Base-by-base conservation (phyloP, 2,113 vertebrate genomes). In the Tetrax tetrax region DNA sequence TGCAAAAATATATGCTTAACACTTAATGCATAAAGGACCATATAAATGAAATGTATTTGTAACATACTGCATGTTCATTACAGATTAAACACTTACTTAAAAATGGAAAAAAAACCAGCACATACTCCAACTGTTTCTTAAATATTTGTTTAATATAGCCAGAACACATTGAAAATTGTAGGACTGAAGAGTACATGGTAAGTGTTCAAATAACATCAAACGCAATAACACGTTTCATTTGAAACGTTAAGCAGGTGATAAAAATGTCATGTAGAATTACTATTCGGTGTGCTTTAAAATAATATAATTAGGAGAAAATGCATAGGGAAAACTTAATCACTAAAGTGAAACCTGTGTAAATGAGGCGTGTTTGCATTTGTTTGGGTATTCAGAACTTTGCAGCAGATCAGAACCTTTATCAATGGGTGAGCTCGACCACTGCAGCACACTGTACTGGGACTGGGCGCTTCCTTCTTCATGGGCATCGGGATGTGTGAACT, bases 131-230 rank as follows among this genome's bases (percentile, higher is more conserved):
- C 93, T 79, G 68, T 97, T 97, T 96, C 86, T 97, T 95, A 97
- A 98, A 95, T 96, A 96, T 97, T 98, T 97, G 88, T 96, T 97
- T 98, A 95, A 95, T 98, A 95, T 89, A 97, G 71, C 75, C 84
- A 95, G 83, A 98, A 96, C 90, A 97, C 51, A 86, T 83, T 96
- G 96, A 71, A 96, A 97, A 95, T 79, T 94, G 75, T 97, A 91
- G 93, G 80, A 80, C 14, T 95, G 96, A 97, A 95, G 97, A 97
- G 87, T 92, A 91, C 87, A 94, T 35, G 69, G 80, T 97, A 98
- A 98, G 95, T 97, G 96, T 97, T 98, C 96, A 95, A 97, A 96
- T 97, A 98, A 97, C 95, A 97, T 97, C 94, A 97, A 90, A 96
- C 96, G 96, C n/a, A 97, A 96, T 98, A 97, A 98, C 98, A 94